phyloP scores from a whole-genome alignment of 2,113 vertebrate species.

The Dicaeum eximium region DNA sequence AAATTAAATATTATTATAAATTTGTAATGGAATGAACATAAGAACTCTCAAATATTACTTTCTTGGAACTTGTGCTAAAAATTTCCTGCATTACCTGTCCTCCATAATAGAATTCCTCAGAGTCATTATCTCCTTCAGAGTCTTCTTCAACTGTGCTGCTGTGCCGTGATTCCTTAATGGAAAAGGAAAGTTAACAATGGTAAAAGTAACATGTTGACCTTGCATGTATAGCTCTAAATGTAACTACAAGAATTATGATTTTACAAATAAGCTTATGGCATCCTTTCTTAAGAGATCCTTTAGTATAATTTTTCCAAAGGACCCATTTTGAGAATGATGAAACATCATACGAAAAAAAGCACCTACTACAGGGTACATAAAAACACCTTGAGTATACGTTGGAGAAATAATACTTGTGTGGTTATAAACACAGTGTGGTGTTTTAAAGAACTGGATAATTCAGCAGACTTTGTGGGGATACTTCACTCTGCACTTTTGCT shows the following conservation, averaged over 20 bases:
- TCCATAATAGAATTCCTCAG: slow-evolving; percentile 90
- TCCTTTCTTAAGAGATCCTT: neutral
- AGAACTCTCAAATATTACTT: neutral
- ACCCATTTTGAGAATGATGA: neutral
- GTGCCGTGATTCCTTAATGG: slow-evolving; percentile 75
- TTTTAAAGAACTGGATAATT: neutral
- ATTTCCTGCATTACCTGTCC: slow-evolving; percentile 77
- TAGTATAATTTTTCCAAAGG: neutral
- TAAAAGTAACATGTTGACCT: neutral
- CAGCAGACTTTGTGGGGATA: neutral
- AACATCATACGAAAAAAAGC: neutral
- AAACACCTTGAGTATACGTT: neutral
- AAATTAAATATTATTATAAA: neutral
- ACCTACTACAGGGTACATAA: neutral
- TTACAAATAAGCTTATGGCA: neutral
- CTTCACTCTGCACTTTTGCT: neutral
- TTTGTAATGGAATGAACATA: neutral
- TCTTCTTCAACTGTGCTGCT: slow-evolving; percentile 87
- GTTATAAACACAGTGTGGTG: neutral
- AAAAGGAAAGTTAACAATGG: neutral
- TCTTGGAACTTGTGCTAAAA: neutral
- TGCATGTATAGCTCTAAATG: neutral
- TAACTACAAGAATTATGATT: neutral
- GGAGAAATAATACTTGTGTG: neutral
- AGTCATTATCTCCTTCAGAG: slow-evolving; percentile 90